Evolutionary conservation across 2,888 invertebrate species (phyloP).

Genomic region (Trichopria drosophilae): DNA sequence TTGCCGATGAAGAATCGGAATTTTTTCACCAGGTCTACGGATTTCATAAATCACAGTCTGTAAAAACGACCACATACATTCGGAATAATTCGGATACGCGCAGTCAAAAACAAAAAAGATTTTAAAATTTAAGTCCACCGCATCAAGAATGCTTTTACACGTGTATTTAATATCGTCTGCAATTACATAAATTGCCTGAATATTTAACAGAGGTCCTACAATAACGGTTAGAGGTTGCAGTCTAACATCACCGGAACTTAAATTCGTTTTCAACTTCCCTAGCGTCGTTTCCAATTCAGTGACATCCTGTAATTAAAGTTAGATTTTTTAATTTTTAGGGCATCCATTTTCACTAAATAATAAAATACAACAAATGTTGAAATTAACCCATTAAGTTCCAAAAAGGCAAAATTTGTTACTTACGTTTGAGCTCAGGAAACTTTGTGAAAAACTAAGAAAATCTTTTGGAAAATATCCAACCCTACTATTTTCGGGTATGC

Average conservation of each 20-base stretch:
- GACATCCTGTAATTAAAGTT: neutral
- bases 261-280: neutral
- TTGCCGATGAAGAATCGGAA: neutral
- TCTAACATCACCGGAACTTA: neutral
- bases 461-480: too few species aligned
- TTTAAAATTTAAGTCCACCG: constrained; percentile 3
- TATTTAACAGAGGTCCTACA: neutral
- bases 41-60: neutral
- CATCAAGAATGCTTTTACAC: neutral
- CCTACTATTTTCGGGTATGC: too few species aligned
- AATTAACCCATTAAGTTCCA: too few species aligned
- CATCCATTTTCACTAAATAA: too few species aligned
- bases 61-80: neutral
- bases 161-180: neutral
- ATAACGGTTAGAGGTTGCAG: neutral
- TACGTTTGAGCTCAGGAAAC: too few species aligned
- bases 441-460: too few species aligned
- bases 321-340: neutral
- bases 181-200: neutral
- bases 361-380: neutral
- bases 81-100: neutral
- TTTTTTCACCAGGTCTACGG: neutral
- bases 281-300: neutral
- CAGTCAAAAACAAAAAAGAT: constrained; percentile 1
- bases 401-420: too few species aligned